Evolutionary conservation across 1,140 invertebrate species (phyloP).

Genomic region (Muscidifurax raptorellus): DNA sequence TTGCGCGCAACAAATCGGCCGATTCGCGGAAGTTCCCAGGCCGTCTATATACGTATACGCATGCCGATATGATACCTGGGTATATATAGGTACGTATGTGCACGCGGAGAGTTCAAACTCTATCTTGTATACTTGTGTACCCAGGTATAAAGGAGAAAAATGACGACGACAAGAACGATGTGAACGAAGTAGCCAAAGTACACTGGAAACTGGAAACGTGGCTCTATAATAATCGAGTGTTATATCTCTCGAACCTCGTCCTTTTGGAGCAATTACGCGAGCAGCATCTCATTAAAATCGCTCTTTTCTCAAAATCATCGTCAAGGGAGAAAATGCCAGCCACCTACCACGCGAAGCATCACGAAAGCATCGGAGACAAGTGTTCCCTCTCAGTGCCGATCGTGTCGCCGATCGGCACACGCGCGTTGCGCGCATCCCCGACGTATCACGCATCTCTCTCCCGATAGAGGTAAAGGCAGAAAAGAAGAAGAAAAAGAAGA

Average conservation of each 20-base stretch:
- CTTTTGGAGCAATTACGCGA: too few relatives aligned
- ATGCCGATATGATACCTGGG: slow-evolving; percentile 2
- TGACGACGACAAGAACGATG: slow-evolving; percentile 56
- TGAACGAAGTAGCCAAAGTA: neutral
- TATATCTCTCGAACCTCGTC: neutral
- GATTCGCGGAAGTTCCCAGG: slow-evolving; percentile 52
- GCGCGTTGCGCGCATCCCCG: neutral
- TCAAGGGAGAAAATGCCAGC: too few relatives aligned
- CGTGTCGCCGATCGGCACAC: neutral
- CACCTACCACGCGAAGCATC: too few relatives aligned
- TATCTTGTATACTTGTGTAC: neutral
- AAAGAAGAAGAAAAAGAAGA: neutral
- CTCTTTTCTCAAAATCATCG: too few relatives aligned
- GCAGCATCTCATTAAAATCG: too few relatives aligned
- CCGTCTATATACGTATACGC: neutral
- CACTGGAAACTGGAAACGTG: slow-evolving; percentile 37
- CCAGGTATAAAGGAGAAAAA: slow-evolving; percentile 33
- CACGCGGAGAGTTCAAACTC: neutral
- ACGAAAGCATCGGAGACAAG: too few relatives aligned
- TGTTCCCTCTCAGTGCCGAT: too few relatives aligned
- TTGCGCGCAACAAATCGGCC: slow-evolving; percentile 52
- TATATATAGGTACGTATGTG: neutral
- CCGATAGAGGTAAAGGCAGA: slow-evolving; percentile 39
- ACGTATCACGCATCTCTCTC: slow-evolving; percentile 37
- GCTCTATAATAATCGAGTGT: slow-evolving; percentile 30